Conservation (phyloP, 2,888 invertebrate species). For the Morinoia aosen region DNA sequence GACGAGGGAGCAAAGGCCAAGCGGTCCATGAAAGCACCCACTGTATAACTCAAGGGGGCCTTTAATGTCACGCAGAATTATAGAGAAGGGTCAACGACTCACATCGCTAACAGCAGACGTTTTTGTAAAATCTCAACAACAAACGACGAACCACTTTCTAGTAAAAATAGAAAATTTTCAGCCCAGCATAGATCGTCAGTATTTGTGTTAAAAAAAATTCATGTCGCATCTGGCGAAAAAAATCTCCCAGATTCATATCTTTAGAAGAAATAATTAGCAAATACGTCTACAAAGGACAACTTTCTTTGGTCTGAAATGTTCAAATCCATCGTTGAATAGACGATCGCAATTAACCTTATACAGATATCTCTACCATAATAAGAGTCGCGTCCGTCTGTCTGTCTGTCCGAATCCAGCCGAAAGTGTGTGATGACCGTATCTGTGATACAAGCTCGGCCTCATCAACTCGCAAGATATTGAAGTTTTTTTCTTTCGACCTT, state of each 20-base stretch:
- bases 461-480: too few relatives aligned
- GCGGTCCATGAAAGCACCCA: background rate
- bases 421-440: too few relatives aligned
- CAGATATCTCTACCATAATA: too few relatives aligned
- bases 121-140: background rate
- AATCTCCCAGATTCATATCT: background rate
- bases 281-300: too few relatives aligned
- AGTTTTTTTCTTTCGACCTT: too few relatives aligned
- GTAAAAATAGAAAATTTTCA: background rate
- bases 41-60: background rate
- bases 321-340: background rate
- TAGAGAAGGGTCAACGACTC: background rate
- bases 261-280: too few relatives aligned
- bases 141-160: background rate
- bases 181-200: background rate
- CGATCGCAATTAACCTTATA: background rate
- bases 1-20: constrained; percentile 25
- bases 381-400: too few relatives aligned
- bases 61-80: constrained; percentile 20
- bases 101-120: background rate
- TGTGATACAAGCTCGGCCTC: too few relatives aligned
- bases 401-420: too few relatives aligned
- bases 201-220: background rate
- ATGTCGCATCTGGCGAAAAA: background rate
- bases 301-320: background rate